Evolutionary conservation across 1,140 invertebrate species (phyloP), one percentile per base, ranked within the genome.

Genomic region (Aphaenogaster rudis): DNA sequence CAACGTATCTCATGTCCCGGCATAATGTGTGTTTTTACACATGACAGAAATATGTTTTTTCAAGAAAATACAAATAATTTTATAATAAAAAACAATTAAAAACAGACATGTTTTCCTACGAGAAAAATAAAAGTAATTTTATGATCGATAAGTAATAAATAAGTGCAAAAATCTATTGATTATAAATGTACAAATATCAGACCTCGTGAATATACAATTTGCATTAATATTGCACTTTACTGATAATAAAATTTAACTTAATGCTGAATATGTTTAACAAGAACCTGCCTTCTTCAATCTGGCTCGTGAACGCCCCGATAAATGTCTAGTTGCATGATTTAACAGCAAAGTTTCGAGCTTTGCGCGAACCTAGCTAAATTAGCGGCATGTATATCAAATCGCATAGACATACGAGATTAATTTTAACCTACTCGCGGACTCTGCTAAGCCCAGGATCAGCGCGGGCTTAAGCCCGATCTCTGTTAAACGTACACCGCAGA

Each of bases 331-430:
- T 63, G 28, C 42, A 61, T 88, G 78, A 86, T 91, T 86, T 81
- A 86, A 89, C 50, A 50, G 36, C 28, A 54, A 90, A 90, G 85
- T 90, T 89, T 71, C 21, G 36, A 80, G 59, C 50, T 85, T 78
- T 82, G 67, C 77, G 57, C 59, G 69, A 89, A 90, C 72, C 57
- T n/a, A 66, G 61, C 59, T 78, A 87, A 89, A 90, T 89, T 90
- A 89, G 42, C 64, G 45, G 85, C 59, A 63, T 89, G 89, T 74
- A 88, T 74, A 87, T 89, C 76, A 84, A 57, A 84, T 84, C 80
- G 7, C 42, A 84, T 76, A 84, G 69, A 76, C 33, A 63, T 50
- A 63, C 54, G 69, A 76, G 80, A 84, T 84, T 84, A 84, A 84
- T 84, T 84, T 84, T 84, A 76, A 76, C 80, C 69, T 61, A 76